Conservation (phyloP, 2,888 invertebrate species). For the Pecten maximus region DNA sequence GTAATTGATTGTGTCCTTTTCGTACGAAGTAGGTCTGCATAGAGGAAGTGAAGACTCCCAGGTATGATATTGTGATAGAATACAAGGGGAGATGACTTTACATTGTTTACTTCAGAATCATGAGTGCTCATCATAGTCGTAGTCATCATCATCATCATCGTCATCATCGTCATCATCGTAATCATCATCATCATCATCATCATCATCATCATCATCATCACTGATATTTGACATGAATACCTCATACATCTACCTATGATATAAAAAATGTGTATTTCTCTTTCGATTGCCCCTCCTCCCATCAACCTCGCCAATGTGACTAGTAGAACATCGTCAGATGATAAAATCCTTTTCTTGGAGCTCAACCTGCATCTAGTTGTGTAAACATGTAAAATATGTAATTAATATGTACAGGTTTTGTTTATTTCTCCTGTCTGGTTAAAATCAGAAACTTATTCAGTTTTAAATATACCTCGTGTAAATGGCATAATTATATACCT, state of each 20-base stretch:
- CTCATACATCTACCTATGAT: neutral
- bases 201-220: neutral
- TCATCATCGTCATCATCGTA: neutral
- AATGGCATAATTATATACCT: conserved; percentile 19
- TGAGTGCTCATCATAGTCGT: neutral
- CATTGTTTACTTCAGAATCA: neutral
- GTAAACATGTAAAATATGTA: neutral
- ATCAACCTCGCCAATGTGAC: neutral
- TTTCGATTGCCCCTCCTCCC: neutral
- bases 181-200: neutral
- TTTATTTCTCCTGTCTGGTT: neutral
- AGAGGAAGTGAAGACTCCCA: neutral
- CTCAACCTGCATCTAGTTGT: neutral
- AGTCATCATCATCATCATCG: neutral
- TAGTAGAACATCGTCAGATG: neutral
- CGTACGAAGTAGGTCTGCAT: neutral
- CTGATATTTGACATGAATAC: conserved; percentile 26
- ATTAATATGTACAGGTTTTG: neutral
- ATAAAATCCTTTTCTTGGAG: neutral
- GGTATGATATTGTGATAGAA: neutral
- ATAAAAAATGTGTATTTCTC: neutral
- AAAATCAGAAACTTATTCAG: neutral
- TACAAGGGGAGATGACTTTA: neutral
- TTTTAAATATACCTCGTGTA: neutral
- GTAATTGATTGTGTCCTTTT: neutral